These are phyloP conservation scores for Xenopus laevis DNA, from an alignment of 2,113 vertebrate species.

Conservation along the genomic window DNA sequence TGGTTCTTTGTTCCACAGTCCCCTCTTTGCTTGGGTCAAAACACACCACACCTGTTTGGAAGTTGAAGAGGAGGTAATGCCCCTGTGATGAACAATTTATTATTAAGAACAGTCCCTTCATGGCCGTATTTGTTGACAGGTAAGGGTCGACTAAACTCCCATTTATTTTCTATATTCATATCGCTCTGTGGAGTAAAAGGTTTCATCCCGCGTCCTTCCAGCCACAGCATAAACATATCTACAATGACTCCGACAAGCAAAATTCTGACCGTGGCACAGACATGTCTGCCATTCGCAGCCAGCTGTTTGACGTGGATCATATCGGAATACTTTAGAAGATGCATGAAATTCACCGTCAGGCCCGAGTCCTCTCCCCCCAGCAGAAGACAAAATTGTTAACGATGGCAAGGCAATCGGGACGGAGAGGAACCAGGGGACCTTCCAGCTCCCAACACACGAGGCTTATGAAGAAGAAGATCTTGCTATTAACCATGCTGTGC, in stretches of 20 bases:
- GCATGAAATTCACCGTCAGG: constrained; percentile 97
- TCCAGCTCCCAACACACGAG: constrained; percentile 97
- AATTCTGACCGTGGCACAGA: constrained; percentile 96
- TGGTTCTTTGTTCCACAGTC: constrained; percentile 79
- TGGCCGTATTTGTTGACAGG: constrained; percentile 96
- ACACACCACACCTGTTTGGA: constrained; percentile 98
- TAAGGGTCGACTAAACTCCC: constrained; percentile 98
- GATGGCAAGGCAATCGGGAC: constrained; percentile 94
- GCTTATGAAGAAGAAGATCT: constrained; percentile 94
- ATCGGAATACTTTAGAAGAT: constrained; percentile 96
- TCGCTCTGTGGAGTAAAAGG: constrained; percentile 95
- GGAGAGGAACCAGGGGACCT: constrained; percentile 91
- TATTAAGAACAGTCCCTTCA: constrained; percentile 91
- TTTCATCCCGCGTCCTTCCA: constrained; percentile 94
- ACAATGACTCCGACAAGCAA: constrained; percentile 92
- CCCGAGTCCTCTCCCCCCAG: constrained; percentile 92
- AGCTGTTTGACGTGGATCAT: constrained; percentile 93
- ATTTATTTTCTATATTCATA: constrained; percentile 96
- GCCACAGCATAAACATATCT: constrained; percentile 94
- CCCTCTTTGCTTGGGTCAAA: constrained; percentile 93
- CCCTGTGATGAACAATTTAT: constrained; percentile 95
- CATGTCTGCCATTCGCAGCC: constrained; percentile 98
- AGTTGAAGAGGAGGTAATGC: constrained; percentile 97
- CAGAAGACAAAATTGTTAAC: constrained; percentile 97
- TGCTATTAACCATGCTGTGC: constrained; percentile 99